Evolutionary conservation across 2,113 vertebrate genomes (phyloP).

Genomic region (Periophthalmodon schlosseri): DNA sequence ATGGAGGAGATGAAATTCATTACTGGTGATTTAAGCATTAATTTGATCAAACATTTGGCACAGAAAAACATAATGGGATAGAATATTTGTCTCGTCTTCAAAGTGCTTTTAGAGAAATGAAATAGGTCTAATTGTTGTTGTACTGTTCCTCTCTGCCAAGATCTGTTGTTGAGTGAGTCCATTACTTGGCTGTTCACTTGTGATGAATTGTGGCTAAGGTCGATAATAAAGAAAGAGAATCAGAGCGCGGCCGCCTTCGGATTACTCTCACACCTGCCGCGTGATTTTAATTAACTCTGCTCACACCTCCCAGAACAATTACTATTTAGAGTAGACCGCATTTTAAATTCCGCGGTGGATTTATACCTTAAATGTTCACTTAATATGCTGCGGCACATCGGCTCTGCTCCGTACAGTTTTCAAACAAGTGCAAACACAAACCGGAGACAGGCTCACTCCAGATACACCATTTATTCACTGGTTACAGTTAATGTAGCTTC

Average conservation of each 20-base stretch:
- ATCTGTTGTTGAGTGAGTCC: background rate
- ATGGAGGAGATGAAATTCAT: no score
- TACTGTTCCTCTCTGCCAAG: background rate
- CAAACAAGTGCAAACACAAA: slow-evolving; percentile 13
- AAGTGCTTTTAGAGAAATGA: background rate
- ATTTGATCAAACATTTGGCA: background rate
- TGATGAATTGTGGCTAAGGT: background rate
- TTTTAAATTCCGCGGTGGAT: slow-evolving; percentile 8
- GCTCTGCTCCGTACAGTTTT: background rate
- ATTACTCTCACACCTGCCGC: background rate
- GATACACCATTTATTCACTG: slow-evolving; percentile 38
- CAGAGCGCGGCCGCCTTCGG: background rate
- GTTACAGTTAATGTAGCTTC: slow-evolving; percentile 54
- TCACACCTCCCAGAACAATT: background rate
- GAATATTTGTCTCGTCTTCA: background rate
- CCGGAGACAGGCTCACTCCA: slow-evolving; percentile 27
- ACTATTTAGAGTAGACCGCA: background rate
- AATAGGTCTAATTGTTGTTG: background rate
- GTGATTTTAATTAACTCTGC: background rate
- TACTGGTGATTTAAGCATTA: background rate
- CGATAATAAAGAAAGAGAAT: background rate
- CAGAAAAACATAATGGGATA: background rate
- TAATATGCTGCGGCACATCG: background rate
- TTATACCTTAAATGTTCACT: background rate
- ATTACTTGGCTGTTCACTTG: background rate